Evolutionary conservation across 35 echinoderm and acorn worm genomes (phyloP), one percentile per base, ranked within the genome.

Genomic region (Stichopus chloronotus): DNA sequence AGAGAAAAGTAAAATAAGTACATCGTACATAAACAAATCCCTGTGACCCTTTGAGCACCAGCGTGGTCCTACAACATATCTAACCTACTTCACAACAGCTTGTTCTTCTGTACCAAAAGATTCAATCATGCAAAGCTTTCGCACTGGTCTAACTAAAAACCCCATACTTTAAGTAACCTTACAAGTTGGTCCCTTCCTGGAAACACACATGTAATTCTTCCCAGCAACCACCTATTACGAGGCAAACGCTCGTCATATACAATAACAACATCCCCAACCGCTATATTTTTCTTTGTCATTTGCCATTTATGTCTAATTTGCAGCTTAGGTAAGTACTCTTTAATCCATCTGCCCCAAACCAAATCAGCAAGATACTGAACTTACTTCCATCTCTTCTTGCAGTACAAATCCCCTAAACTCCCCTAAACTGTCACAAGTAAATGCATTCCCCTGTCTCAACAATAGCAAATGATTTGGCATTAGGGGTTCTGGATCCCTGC

Each of bases 381-480:
- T 5, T 81, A 5, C 78, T 11, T 71, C 65, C 65, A n/a, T n/a
- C 65, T 71, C 65, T 71, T 71, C n/a, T 4, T 71, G 65, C 65
- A 13, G 23, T 12, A 81, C 11, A 24, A 17, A 21, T 24, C 78
- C 10, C 52, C n/a, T n/a, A n/a, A n/a, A 5, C 25, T 81, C 78
- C n/a, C 10, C 11, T 10, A 53, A 24, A 81, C 10, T 81, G 52
- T 24, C 23, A 81, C n/a, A 19, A 81, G 78, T 81, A 25, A 81
- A 81, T 81, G 78, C 1, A 25, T 24, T 21, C n/a, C n/a, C 65
- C 65, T 71, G 52, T 78, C 82, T 21, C 11, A 96, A 83, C 53
- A 96, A 63, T 19, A 91, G 78, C 63, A 96, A 60, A 80, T 96
- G 88, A 57, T 96, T 93, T 6, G 92, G 92, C 5, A 87, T 96